Percentiles rank a stretch among this genome's conserved stretches.
Evolutionary conservation across 2,113 vertebrate species (phyloP).

Genomic region (Datnioides undecimradiatus): DNA sequence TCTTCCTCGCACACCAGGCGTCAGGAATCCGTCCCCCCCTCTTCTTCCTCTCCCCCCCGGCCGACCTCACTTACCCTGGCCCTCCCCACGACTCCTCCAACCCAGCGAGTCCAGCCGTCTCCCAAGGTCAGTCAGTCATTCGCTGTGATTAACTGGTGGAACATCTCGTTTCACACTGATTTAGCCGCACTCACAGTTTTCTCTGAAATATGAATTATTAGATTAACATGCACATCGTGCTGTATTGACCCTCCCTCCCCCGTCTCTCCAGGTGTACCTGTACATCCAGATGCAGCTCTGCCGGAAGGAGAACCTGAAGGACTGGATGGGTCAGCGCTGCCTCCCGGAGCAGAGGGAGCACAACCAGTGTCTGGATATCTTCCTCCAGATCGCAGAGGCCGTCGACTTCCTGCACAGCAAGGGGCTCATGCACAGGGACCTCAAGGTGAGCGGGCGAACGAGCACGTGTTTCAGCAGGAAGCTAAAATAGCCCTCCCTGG

Average conservation of each 20-base stretch:
- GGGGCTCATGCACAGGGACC: slow-evolving; percentile 98
- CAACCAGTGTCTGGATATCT: slow-evolving; percentile 92
- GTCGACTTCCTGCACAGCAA: slow-evolving; percentile 96
- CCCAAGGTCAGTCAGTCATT: slow-evolving; percentile 85
- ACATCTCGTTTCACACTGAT: background rate
- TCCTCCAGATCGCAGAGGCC: slow-evolving; percentile 96
- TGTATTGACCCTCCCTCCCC: background rate
- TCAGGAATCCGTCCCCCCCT: slow-evolving; percentile 36
- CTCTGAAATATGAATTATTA: background rate
- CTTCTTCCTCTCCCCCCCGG: slow-evolving; percentile 83
- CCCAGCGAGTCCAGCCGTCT: slow-evolving; percentile 86
- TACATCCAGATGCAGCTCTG: slow-evolving; percentile 99
- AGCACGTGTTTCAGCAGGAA: too few species aligned
- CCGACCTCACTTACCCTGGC: slow-evolving; percentile 91
- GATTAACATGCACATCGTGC: background rate
- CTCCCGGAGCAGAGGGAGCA: slow-evolving; percentile 89
- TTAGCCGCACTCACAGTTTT: too few species aligned
- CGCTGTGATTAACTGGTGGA: background rate
- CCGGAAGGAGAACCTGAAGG: slow-evolving; percentile 97
- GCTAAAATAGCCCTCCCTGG: background rate
- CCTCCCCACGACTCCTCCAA: slow-evolving; percentile 70
- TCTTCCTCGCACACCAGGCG: slow-evolving; percentile 62
- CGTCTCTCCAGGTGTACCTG: slow-evolving; percentile 87
- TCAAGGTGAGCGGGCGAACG: slow-evolving; percentile 98
- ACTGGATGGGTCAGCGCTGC: slow-evolving; percentile 95